A percentile compares a stretch with the other conserved stretches of the same genome.
Conservation (phyloP, 2,797 vertebrate species). For the Pipistrellus pygmaeus region DNA sequence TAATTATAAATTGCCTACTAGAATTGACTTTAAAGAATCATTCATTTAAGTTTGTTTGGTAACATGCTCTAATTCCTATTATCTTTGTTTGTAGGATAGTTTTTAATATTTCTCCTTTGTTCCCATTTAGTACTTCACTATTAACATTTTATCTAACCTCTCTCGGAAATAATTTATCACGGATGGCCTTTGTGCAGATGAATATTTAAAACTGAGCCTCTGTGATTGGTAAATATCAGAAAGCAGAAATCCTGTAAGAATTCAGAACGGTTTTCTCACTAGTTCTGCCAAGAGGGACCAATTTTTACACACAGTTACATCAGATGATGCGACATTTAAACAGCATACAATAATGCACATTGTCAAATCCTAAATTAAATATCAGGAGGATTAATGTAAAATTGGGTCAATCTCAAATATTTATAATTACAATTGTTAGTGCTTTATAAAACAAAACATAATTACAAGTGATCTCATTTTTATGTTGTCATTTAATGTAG, state of each 20-base stretch:
- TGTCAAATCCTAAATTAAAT: constrained; percentile 55
- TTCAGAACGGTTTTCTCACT: constrained; percentile 9
- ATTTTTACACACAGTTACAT: constrained; percentile 9
- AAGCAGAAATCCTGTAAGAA: constrained; percentile 71
- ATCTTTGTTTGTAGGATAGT: background rate
- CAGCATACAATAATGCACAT: background rate
- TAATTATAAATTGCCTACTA: background rate
- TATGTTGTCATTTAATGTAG: background rate
- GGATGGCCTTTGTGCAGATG: constrained; percentile 65
- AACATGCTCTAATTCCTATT: background rate
- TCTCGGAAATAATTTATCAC: constrained; percentile 67
- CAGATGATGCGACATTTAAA: constrained; percentile 47
- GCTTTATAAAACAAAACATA: constrained; percentile 12
- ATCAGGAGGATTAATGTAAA: constrained; percentile 25
- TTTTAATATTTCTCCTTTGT: background rate
- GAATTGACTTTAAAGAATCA: background rate
- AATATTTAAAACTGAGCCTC: constrained; percentile 74
- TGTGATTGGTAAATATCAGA: constrained; percentile 62
- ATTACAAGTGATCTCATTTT: background rate
- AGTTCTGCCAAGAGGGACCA: background rate
- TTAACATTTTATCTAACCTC: constrained; percentile 10
- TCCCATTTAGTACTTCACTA: constrained; percentile 15
- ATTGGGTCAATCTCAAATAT: constrained; percentile 8
- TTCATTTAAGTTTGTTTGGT: background rate
- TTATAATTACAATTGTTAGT: constrained; percentile 30